Conservation (phyloP, 2,888 invertebrate species). For the Acleris literana region DNA sequence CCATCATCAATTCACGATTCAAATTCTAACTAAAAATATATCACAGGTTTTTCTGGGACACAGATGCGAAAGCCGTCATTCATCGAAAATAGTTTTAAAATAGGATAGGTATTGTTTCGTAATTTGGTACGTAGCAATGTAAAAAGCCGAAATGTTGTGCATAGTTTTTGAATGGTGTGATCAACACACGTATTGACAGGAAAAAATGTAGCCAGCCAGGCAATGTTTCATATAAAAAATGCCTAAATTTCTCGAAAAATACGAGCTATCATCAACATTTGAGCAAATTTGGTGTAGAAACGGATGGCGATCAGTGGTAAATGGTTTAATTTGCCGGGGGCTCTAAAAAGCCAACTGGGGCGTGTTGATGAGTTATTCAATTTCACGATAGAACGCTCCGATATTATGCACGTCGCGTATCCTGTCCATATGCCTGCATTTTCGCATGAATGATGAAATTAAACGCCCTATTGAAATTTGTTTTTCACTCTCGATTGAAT, state of each 20-base stretch:
- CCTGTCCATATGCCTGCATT: constrained; percentile 3
- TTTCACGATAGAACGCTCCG: constrained; percentile 1
- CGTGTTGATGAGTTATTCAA: constrained; percentile 7
- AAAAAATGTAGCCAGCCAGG: no score
- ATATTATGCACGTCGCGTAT: constrained; percentile 2
- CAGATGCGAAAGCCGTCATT: not conserved
- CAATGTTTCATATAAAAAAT: no score
- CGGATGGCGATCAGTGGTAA: not conserved
- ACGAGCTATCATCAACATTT: constrained; percentile 1
- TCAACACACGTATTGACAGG: no score
- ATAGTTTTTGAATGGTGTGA: not conserved
- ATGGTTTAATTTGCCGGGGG: not conserved
- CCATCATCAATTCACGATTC: constrained; percentile 10
- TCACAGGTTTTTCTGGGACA: constrained; percentile 8
- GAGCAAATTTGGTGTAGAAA: not conserved
- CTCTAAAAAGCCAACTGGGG: not conserved
- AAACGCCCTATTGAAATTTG: not conserved
- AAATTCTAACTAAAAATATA: constrained; percentile 9
- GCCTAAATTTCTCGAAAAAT: not conserved
- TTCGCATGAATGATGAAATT: not conserved
- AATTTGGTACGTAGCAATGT: no score
- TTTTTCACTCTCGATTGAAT: constrained; percentile 1
- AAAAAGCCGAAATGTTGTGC: not conserved
- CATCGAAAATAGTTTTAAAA: constrained; percentile 1
- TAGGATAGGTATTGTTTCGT: not conserved